Evolutionary conservation across 2,888 invertebrate species (phyloP), one percentile per base, ranked within the genome.

Genomic region (Camponotus fellah): DNA sequence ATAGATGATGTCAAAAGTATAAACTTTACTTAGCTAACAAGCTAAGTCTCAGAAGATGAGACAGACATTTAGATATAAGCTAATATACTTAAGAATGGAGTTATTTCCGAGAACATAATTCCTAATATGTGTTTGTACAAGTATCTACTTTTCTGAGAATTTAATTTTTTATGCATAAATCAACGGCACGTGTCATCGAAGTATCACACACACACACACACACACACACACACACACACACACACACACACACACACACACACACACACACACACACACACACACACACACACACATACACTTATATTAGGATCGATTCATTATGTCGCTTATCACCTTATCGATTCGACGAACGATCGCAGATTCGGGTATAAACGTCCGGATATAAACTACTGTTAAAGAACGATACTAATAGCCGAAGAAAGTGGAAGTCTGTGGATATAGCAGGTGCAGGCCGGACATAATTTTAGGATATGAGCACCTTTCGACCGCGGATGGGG

Each of bases 391-490:
- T 88, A 86, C 85, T 84, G 89, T 89, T 85, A 77, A 69, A 64
- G 65, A 72, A 76, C 71, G 74, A 76, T 40, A 84, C 37, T 74
- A 66, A 71, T 26, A 84, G 60, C 80, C 71, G 62, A n/a, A 43
- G 82, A 87, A 88, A 88, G 68, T 85, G 85, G 88, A 87, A 89
- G 83, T 86, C 43, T 21, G 56, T 82, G 85, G 75, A 89, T 86
- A 82, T 82, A 88, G 91, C 90, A 90, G 90, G 90, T 90, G 90
- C 90, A 84, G 65, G 17, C 64, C 75, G 87, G 86, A 89, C 88
- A 92, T 92, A 92, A 92, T 92, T 93, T 91, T 85, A 90, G 92
- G 88, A 93, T 92, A 93, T 92, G 93, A 93, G 93, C 93, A 92
- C 92, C 93, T 91, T 92, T 90, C 90, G 88, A 91, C 84, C 88